Base-by-base conservation (phyloP, 2,888 invertebrate species). In the Zeuzera pyrina region DNA sequence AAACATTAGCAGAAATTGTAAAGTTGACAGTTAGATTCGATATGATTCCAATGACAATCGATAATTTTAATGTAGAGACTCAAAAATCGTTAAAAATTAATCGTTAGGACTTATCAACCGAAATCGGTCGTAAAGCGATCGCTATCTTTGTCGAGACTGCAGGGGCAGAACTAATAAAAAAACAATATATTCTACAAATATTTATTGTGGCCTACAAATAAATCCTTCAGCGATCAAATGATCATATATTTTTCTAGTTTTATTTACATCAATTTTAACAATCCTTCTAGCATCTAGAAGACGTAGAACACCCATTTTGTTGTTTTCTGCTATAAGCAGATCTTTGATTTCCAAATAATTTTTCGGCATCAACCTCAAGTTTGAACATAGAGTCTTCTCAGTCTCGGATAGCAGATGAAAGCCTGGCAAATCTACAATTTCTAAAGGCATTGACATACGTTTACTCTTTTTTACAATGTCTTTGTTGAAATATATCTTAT, bases 181-280 rank as follows among this genome's bases (percentile, higher is more conserved):
- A n/a, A n/a, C n/a, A n/a, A n/a, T n/a, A n/a, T n/a, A n/a, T n/a
- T n/a, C n/a, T n/a, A n/a, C n/a, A 43, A 41, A 45, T 48, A 38
- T 50, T 70, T 47, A 71, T 37, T 49, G 43, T 10, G 87, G 86
- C 63, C 88, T 89, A 62, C 78, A 85, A 42, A 93, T 88, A 60
- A 88, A 90, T 15, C 92, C 92, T 59, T 91, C 88, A 48, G 87
- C 77, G 34, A 90, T 71, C 15, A 94, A 78, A 66, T 91, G 89
- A 77, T 93, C 91, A 77, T 91, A 93, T 52, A 96, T 88, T 67
- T 93, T 93, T 41, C 95, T 87, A 0, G 96, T 97, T 68, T 93
- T 93, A 67, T 95, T 95, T 2, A 97, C 97, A 81, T 97, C 96
- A 47, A 97, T 97, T 72, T 95, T 96, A 22, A 96, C 87, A 26